These are phyloP conservation scores for Upupa epops DNA, from an alignment of 2,113 vertebrate species.

Conservation along the genomic window DNA sequence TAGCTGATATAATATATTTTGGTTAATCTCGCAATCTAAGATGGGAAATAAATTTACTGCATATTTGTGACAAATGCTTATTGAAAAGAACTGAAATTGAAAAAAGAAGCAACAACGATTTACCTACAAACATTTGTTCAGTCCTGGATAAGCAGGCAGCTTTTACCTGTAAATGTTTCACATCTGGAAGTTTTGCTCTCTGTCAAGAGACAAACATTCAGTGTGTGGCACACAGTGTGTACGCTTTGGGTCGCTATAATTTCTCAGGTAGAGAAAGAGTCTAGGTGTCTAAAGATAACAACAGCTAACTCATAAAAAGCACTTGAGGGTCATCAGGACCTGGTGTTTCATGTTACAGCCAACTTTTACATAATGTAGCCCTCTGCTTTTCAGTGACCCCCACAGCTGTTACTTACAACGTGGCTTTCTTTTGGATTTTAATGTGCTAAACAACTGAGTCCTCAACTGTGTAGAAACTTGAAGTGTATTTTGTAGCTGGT, in stretches of 20 bases:
- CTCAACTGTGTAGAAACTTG: background rate
- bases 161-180: background rate
- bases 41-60: background rate
- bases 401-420: background rate
- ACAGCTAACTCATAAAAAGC: background rate
- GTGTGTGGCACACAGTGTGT: too few relatives aligned
- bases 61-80: background rate
- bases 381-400: background rate
- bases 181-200: background rate
- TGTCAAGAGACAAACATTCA: background rate
- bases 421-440: background rate
- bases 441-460: background rate
- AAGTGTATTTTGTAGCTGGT: background rate
- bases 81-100: fast-evolving
- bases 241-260: background rate
- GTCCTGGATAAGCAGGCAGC: background rate
- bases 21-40: background rate
- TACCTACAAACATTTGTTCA: background rate
- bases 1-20: background rate
- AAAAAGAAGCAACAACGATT: fast-evolving
- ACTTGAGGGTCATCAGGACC: background rate
- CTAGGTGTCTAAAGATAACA: background rate
- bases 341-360: background rate
- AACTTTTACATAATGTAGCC: background rate
- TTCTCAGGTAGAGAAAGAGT: background rate